phyloP scores from a whole-genome alignment of 2,113 vertebrate genomes.

The Australoheros scitulus region DNA sequence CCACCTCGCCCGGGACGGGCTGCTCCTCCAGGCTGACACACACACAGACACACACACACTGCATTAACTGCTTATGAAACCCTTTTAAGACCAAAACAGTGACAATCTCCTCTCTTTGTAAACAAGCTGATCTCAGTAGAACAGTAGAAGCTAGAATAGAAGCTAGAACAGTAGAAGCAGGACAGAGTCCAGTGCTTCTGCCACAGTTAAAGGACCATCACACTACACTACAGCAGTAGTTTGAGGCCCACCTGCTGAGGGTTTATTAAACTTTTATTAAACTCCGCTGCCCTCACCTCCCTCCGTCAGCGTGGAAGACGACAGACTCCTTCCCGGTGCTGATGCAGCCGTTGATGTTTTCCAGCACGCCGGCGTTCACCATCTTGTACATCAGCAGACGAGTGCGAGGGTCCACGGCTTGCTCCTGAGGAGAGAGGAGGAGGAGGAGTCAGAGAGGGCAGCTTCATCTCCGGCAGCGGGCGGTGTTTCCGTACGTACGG shows the following conservation, averaged over 20 bases:
- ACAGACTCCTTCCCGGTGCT: conserved; percentile 98
- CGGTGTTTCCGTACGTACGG: conserved; percentile 78
- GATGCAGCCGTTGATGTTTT: conserved; percentile 96
- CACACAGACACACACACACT: background rate
- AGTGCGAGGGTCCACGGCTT: conserved; percentile 96
- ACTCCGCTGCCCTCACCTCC: conserved; percentile 82
- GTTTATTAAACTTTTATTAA: too few species aligned
- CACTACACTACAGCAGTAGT: too few species aligned
- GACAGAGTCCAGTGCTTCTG: too few species aligned
- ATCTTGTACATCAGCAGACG: conserved; percentile 97
- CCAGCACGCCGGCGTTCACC: conserved; percentile 91
- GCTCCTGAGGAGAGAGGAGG: conserved; percentile 83
- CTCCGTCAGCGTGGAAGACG: conserved; percentile 95
- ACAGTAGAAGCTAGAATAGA: too few species aligned
- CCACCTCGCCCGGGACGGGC: conserved; percentile 88
- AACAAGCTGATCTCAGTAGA: too few species aligned
- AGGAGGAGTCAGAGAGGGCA: background rate
- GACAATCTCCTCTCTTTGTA: too few species aligned
- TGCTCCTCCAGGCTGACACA: conserved; percentile 80
- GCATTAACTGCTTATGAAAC: too few species aligned
- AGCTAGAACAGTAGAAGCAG: too few species aligned
- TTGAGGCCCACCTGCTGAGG: too few species aligned
- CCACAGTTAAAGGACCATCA: too few species aligned
- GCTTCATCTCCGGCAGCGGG: background rate
- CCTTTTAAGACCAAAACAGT: too few species aligned